Evolutionary conservation across 2,797 vertebrate species (phyloP).

Genomic region (Hippoglossus hippoglossus): DNA sequence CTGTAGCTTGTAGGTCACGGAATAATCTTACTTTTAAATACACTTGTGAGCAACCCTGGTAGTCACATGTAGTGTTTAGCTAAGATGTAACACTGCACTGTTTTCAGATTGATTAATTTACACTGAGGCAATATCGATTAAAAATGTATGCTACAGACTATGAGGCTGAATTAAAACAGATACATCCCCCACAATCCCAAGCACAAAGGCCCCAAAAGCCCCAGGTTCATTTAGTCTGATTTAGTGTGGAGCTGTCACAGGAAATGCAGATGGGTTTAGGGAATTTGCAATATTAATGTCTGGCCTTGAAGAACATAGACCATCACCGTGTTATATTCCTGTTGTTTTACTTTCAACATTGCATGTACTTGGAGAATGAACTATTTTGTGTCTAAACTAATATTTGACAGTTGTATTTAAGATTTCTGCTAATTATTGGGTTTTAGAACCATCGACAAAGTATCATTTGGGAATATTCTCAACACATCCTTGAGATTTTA

Average conservation of each 20-base stretch:
- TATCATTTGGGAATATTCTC: background rate
- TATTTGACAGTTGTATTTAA: slow-evolving; percentile 1
- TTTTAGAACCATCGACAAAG: background rate
- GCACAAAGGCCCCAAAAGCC: slow-evolving; percentile 19
- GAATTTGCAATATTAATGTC: background rate
- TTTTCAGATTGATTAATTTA: slow-evolving; percentile 9
- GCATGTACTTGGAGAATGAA: background rate
- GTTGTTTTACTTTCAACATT: background rate
- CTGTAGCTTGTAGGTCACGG: background rate
- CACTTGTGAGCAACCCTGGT: background rate
- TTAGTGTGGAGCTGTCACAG: background rate
- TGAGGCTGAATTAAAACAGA: slow-evolving; percentile 21
- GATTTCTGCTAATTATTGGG: background rate
- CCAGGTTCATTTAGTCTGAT: slow-evolving; percentile 16
- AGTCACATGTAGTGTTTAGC: background rate
- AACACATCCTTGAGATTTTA: background rate
- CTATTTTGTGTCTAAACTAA: slow-evolving; percentile 1
- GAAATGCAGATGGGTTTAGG: background rate
- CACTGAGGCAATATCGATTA: slow-evolving; percentile 14
- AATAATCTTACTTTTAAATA: background rate
- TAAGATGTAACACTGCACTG: background rate
- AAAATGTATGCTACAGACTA: slow-evolving; percentile 9
- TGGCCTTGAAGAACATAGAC: background rate
- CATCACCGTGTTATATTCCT: background rate
- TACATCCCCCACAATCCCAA: background rate